Evolutionary conservation across 2,888 invertebrate species (phyloP).

Genomic region (Iselma pallidipennis): DNA sequence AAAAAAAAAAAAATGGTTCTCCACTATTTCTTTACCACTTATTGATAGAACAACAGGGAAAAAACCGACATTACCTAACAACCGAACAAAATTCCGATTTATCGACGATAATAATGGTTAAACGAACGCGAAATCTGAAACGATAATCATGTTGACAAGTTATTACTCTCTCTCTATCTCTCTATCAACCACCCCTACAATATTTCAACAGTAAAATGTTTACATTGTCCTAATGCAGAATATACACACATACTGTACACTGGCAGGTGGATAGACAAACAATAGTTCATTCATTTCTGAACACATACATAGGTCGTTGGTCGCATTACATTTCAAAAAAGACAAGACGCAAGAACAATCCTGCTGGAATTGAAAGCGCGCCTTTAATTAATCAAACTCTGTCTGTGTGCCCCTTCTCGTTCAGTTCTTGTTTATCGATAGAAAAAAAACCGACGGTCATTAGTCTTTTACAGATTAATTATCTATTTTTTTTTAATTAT

Average conservation of each 20-base stretch:
- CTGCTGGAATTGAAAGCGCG: no score
- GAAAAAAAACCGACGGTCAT: no score
- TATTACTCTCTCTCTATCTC: background rate
- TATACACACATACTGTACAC: background rate
- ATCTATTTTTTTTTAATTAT: no score
- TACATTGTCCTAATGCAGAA: background rate
- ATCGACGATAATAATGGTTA: background rate
- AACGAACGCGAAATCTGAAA: background rate
- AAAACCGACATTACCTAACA: no score
- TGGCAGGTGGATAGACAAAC: background rate
- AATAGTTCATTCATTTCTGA: background rate
- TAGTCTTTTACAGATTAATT: no score
- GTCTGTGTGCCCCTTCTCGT: no score
- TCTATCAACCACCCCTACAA: background rate
- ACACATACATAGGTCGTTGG: no score
- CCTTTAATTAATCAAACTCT: no score
- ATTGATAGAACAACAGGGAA: background rate
- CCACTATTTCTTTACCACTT: background rate
- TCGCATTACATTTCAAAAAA: no score
- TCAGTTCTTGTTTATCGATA: no score
- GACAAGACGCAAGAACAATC: no score
- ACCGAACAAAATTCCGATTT: background rate
- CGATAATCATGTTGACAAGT: slow-evolving; percentile 1
- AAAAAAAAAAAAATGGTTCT: background rate
- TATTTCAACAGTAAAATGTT: background rate